Evolutionary conservation across 2,888 invertebrate species (phyloP).

Genomic region (Phalera bucephala): DNA sequence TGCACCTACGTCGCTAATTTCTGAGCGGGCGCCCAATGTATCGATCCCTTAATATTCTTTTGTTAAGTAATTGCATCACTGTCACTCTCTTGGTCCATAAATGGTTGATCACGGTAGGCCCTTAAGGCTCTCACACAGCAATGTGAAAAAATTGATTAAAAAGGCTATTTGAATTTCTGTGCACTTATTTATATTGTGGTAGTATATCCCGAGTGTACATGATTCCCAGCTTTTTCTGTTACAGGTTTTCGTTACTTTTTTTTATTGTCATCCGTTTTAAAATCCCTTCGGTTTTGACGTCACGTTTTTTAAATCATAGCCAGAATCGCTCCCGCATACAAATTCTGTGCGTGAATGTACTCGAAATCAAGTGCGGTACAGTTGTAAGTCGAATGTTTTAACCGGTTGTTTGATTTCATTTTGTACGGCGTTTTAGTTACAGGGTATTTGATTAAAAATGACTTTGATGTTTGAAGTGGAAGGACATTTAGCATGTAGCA

Average conservation of each 20-base stretch:
- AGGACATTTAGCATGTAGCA: no score
- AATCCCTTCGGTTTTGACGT: constrained; percentile 38
- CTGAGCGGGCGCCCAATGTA: no score
- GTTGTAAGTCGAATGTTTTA: constrained; percentile 14
- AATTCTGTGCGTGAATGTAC: constrained; percentile 35
- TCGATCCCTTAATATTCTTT: no score
- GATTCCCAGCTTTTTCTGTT: constrained; percentile 20
- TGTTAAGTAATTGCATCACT: no score
- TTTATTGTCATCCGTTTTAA: constrained; percentile 32
- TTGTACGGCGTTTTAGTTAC: background rate
- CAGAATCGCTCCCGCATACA: constrained; percentile 42
- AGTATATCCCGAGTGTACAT: constrained; percentile 3
- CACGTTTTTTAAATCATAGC: constrained; percentile 65
- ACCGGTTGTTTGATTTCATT: constrained; percentile 4
- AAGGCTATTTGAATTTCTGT: background rate
- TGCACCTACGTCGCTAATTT: no score
- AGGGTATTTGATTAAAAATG: background rate
- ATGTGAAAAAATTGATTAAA: no score
- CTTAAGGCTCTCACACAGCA: no score
- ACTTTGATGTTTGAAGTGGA: no score
- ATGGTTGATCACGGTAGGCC: no score
- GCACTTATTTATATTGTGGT: background rate
- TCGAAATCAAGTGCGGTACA: constrained; percentile 27
- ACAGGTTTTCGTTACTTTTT: constrained; percentile 27
- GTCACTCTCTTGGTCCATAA: no score